These are phyloP conservation scores for Hirudinaria manillensis DNA, from an alignment of 2,888 invertebrate genomes.

Conservation along the genomic window DNA sequence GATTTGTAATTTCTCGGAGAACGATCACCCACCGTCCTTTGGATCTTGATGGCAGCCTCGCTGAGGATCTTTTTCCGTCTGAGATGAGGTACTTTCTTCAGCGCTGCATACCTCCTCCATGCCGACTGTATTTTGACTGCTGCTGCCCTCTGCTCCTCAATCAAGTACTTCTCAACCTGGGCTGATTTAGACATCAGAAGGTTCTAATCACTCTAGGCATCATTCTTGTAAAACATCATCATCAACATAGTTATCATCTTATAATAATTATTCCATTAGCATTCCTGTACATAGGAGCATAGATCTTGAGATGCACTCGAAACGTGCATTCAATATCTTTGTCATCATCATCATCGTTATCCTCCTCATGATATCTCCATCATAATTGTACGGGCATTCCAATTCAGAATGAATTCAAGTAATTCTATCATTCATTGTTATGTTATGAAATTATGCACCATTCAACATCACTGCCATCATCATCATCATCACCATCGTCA, in stretches of 20 bases:
- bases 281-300: no score
- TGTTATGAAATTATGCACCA: no score
- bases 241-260: constrained; percentile 1
- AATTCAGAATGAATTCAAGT: no score
- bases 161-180: constrained; percentile 47
- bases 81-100: constrained; percentile 42
- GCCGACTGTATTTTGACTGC: constrained; percentile 49
- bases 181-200: constrained; percentile 37
- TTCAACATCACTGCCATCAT: constrained; percentile 15
- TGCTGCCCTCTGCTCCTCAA: constrained; percentile 46
- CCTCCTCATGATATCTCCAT: no score
- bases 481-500: constrained; percentile 10
- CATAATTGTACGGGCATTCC: no score
- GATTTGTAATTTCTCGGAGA: no score
- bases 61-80: constrained; percentile 40
- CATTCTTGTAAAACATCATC: constrained; percentile 15
- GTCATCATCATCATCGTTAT: no score
- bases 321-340: no score
- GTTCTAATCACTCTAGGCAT: not conserved
- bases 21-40: constrained; percentile 46
- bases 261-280: no score
- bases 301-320: no score
- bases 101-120: constrained; percentile 47
- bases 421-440: no score
- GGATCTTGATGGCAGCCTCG: constrained; percentile 48